Conservation (phyloP, 2,888 invertebrate species). For the Steinernema scapterisci region DNA sequence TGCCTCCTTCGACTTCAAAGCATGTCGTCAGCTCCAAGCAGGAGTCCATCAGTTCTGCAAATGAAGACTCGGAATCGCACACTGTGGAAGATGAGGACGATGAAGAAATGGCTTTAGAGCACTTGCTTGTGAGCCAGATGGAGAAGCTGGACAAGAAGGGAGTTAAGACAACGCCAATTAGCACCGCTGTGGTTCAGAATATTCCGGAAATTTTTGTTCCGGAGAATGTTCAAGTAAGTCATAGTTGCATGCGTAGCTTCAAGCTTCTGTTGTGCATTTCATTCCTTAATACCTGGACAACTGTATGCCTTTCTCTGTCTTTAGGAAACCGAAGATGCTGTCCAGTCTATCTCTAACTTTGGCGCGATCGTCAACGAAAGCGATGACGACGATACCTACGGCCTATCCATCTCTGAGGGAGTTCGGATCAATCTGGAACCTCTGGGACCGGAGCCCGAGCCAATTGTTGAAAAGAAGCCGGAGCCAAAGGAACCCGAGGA, state of each 20-base stretch:
- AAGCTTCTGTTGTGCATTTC: not conserved
- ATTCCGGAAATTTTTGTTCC: not conserved
- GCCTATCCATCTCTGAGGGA: not conserved
- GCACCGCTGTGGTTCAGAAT: not conserved
- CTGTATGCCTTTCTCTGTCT: not conserved
- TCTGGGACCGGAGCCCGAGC: too few species aligned
- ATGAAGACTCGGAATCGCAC: not conserved
- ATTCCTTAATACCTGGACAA: too few species aligned
- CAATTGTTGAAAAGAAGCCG: not conserved
- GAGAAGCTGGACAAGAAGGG: constrained; percentile 8
- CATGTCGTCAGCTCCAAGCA: too few species aligned
- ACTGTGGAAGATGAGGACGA: constrained; percentile 15
- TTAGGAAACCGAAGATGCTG: constrained; percentile 39
- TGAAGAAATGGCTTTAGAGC: constrained; percentile 3
- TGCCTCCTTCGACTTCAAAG: not conserved
- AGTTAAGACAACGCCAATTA: not conserved
- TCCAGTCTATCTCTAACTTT: constrained; percentile 32
- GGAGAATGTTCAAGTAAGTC: constrained; percentile 15
- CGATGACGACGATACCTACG: not conserved
- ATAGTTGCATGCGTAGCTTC: not conserved
- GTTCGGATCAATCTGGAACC: too few species aligned
- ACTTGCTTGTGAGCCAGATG: constrained; percentile 7
- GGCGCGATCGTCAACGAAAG: not conserved
- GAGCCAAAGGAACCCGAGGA: not conserved
- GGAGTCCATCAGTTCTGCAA: too few species aligned